Base-by-base conservation (phyloP, 2,888 invertebrate genomes). In the Eledona agricola region DNA sequence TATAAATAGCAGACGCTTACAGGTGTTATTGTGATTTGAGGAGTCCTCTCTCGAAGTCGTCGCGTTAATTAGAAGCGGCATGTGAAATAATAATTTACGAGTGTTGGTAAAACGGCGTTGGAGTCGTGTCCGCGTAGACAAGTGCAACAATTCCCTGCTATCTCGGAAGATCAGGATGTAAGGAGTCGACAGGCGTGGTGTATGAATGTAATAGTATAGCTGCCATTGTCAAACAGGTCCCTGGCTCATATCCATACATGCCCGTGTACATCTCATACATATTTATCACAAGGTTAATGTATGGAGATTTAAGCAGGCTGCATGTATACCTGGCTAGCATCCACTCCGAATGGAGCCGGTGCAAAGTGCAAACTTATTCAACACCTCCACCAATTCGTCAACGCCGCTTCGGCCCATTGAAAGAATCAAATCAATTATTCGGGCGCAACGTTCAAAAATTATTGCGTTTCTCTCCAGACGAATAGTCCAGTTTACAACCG, bases 201-300 rank as follows among this genome's bases (percentile, higher is more conserved):
- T 50, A 54, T 54, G 54, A 54, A 43, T 54, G 49, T 54, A 54
- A 54, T 54, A 49, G 54, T 54, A 54, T 42, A 49, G 49, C 45
- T 54, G 54, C 35, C 45, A 50, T 50, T 50, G 43, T 50, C 49
- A 55, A 51, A 51, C 51, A 51, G 51, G 51, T 55, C 38, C 38
- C 40, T 28, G 42, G 51, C 40, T 51, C 55, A 38, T 50, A 55
- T 50, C 55, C 55, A 50, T 55, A 55, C 55, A 51, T 40, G 45
- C 51, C 35, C 35, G 51, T 28, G 51, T 51, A 55, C 55, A 51
- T 55, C 55, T 51, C 55, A 55, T 55, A 51, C 51, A 55, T 51
- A 55, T 55, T 55, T 46, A 55, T 55, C 50, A 26, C 55, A 55
- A 55, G 55, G 55, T 55, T 55, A 55, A 55, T 51, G 55, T 55